Evolutionary conservation across 2,888 invertebrate genomes (phyloP).

Genomic region (Andricus quercusramuli): DNA sequence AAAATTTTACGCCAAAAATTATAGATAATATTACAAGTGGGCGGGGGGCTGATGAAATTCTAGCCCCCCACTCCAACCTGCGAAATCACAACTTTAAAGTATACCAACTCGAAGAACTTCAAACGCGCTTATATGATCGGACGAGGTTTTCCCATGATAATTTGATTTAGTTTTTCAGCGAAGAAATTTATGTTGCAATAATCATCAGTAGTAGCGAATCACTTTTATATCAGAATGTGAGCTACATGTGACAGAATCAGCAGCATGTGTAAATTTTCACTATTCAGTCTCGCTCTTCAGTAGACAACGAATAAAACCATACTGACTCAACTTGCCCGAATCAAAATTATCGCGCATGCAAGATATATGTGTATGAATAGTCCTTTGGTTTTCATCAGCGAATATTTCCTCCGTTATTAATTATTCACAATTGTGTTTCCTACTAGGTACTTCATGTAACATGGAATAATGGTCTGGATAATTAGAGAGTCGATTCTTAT

Average conservation of each 20-base stretch:
- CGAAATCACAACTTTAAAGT: too few relatives aligned
- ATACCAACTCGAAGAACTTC: too few relatives aligned
- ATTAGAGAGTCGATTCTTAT: not conserved
- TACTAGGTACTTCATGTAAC: not conserved
- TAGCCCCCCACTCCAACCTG: too few relatives aligned
- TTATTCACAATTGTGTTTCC: not conserved
- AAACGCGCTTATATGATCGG: too few relatives aligned
- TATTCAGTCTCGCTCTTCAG: not conserved
- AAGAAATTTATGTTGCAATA: too few relatives aligned
- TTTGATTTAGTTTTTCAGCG: too few relatives aligned
- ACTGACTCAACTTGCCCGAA: not conserved
- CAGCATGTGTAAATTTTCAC: not conserved
- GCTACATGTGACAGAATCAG: not conserved
- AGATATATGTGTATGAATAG: not conserved
- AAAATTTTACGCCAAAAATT: too few relatives aligned
- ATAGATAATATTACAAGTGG: too few relatives aligned
- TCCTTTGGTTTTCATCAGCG: not conserved
- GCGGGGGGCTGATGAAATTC: too few relatives aligned
- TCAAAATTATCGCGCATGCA: not conserved
- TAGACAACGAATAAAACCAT: not conserved
- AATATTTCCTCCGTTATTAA: not conserved
- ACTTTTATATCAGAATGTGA: too few relatives aligned
- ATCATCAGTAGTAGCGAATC: too few relatives aligned
- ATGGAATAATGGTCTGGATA: not conserved
- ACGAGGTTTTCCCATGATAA: too few relatives aligned